Base-by-base conservation (phyloP, 2,888 invertebrate genomes). In the Apotomis turbidana region DNA sequence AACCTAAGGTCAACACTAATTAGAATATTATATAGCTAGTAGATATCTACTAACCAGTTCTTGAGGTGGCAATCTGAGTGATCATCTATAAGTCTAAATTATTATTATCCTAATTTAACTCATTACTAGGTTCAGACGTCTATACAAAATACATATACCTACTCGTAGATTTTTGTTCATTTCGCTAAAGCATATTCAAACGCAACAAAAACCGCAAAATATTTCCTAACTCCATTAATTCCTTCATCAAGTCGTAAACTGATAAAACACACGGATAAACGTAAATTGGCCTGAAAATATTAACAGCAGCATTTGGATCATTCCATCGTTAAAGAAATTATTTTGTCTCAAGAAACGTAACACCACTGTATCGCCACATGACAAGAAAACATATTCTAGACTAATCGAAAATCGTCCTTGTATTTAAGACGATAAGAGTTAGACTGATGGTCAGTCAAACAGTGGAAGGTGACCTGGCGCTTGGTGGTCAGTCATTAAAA, bases 401-500 rank as follows among this genome's bases (percentile, higher is more conserved):
- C 8, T 5, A 15, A 13, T 46, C 15, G 5, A 68, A 60, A 58
- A 62, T 41, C n/a, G 27, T 12, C 44, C 27, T 68, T 68, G 36
- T 62, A 5, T 1, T 27, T 27, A 27, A 44, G 6, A 12, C 0
- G 6, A 9, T 62, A 57, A 49, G 67, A 51, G 13, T 49, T 10
- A 10, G 38, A 10, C 67, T 52, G 52, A 61, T 44, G n/a, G 55
- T 44, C 67, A 49, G 51, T 15, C 49, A 55, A 38, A 0, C 9
- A 15, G 68, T 54, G 49, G 38, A 15, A 44, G 38, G 51, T 41
- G 38, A 58, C 44, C 38, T 68, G 51, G 68, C 85, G 82, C 86
- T 85, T 86, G 90, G 91, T 89, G 88, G 91, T 87, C 87, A 78
- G 55, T 81, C 87, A 86, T 90, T 90, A 90, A 89, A 87, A 85